Evolutionary conservation across 1,140 invertebrate species (phyloP).

Genomic region (Orchestia grillus): DNA sequence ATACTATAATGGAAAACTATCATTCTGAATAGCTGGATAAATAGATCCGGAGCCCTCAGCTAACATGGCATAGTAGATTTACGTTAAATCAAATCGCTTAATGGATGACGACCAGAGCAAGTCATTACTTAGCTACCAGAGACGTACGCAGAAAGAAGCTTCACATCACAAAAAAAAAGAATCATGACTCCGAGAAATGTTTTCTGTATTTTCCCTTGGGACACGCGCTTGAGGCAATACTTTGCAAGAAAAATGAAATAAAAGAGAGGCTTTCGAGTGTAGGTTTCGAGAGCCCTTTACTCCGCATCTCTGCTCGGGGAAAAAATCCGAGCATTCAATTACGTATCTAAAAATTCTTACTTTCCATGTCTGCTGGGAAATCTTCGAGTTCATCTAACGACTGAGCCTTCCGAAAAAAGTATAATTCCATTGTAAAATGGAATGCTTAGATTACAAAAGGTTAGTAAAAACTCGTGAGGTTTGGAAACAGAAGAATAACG

Average conservation of each 20-base stretch:
- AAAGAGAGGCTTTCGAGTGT: not conserved
- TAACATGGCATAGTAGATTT: too few relatives aligned
- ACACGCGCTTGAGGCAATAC: not conserved
- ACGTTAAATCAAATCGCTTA: too few relatives aligned
- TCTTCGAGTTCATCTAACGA: not conserved
- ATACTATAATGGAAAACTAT: too few relatives aligned
- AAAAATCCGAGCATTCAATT: not conserved
- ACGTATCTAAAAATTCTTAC: not conserved
- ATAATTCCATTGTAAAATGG: not conserved
- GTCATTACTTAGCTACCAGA: too few relatives aligned
- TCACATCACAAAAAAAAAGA: not conserved
- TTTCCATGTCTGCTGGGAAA: not conserved
- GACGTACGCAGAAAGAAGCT: not conserved
- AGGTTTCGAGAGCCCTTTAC: not conserved
- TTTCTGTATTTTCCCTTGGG: not conserved
- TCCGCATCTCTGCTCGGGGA: not conserved
- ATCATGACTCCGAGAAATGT: not conserved
- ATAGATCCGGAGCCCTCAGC: too few relatives aligned
- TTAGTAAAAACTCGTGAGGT: not conserved
- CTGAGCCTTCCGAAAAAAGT: not conserved
- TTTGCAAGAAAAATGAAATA: not conserved
- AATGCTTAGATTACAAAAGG: not conserved
- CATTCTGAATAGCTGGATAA: too few relatives aligned
- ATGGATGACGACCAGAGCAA: too few relatives aligned
- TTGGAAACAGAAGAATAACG: not conserved